These are phyloP conservation scores for Anthopleura xanthogrammica DNA, from an alignment of 92 coral and sea anemone species.

Conservation along the genomic window DNA sequence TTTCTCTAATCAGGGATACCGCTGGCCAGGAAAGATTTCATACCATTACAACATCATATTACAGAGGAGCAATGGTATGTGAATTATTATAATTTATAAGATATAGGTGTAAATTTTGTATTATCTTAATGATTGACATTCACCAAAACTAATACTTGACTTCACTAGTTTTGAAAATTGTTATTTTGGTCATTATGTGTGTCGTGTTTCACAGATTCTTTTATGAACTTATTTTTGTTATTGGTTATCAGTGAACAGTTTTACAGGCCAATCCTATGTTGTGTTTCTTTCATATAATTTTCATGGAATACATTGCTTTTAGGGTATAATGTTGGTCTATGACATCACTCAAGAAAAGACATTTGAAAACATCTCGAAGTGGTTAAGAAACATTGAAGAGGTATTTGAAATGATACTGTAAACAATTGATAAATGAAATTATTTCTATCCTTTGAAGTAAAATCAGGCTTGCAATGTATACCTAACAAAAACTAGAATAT, in stretches of 20 bases:
- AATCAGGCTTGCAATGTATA: not conserved
- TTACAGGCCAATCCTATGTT: no score
- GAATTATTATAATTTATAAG: not conserved
- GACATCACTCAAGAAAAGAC: conserved; percentile 98
- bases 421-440: not conserved
- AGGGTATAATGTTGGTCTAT: conserved; percentile 96
- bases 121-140: no score
- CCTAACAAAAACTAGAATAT: not conserved
- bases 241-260: no score
- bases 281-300: no score
- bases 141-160: no score
- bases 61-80: conserved; percentile 98
- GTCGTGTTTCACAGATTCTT: no score
- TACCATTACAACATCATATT: conserved; percentile 96
- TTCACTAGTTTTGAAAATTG: no score
- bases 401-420: conserved; percentile 24
- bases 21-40: conserved; percentile 99
- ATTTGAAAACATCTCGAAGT: conserved; percentile 95
- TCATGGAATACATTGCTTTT: not conserved
- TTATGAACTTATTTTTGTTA: no score
- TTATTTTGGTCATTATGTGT: no score
- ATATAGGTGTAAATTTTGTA: no score
- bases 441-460: not conserved
- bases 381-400: conserved; percentile 98
- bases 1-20: conserved; percentile 69